Base-by-base conservation (phyloP, 2,797 vertebrate genomes). In the Pogoniulus pusillus region DNA sequence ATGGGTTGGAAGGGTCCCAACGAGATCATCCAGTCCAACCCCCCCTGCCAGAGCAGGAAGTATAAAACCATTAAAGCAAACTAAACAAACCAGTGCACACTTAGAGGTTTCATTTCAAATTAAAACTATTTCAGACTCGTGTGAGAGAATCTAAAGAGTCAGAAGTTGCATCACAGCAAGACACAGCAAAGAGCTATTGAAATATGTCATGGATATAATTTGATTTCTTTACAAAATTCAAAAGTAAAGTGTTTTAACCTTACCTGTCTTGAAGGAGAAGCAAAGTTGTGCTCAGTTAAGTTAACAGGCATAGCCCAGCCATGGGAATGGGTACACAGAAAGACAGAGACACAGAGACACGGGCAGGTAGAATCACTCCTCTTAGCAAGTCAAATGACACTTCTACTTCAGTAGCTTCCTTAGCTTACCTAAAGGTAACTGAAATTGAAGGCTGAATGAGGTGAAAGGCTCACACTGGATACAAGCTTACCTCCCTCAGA, bases 401-500 rank as follows among this genome's bases (percentile, higher is more conserved):
- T 87, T 94, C 15, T 55, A 18, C 43, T 70, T 80, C 35, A 72
- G 32, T 18, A 41, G 16, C 27, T 65, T 75, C 74, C 74, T 54
- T 71, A 51, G 66, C 16, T 47, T 82, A 35, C 74, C 69, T 20
- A n/a, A 85, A 34, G 10, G 6, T 82, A 37, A 30, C 6, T 57
- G 35, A 88, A 84, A 58, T 64, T 69, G 77, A 76, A 72, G 4
- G 12, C 12, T 81, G 16, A 76, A 43, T 34, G 62, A 65, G 83
- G 53, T 76, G 22, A 59, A 87, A 49, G 8, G 39, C 17, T 68
- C 70, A 10, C 63, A 37, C 4, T 30, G 24, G 24, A 32, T 32
- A 62, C 62, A 51, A 66, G 63, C 96, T 96, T 93, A 99, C 99
- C 98, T 98, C 98, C 97, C 79, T 98, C 98, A 47, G 95, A 95